Base-by-base conservation (phyloP, 2,113 vertebrate species). In the Danionella cerebrum region DNA sequence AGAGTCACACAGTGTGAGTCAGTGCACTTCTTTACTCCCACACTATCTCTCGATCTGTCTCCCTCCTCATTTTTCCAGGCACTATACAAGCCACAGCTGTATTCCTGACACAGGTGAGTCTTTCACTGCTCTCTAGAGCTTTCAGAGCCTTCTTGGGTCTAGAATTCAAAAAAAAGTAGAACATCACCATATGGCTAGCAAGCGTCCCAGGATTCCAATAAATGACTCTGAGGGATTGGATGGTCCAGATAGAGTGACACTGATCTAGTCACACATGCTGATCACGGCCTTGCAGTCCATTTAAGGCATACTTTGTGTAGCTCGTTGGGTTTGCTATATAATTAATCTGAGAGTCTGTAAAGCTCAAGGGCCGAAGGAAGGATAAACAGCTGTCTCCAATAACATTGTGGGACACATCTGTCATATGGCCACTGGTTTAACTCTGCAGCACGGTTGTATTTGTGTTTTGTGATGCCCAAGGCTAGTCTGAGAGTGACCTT, bases 21-120 rank as follows among this genome's bases (percentile, higher is more conserved):
- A 54, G 70, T 59, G 73, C 74, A 69, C 69, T 55, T 45, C 51
- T 77, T 52, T 27, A 62, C 50, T 6, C 22, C 33, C 59, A 39
- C 57, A 65, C 55, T 47, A 29, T 65, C 38, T 75, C 55, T 68
- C 53, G 70, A 74, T 74, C 48, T 71, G 67, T 77, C 52, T 53
- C 57, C 22, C 47, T 72, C 42, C 48, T 47, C 62, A 41, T 14
- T 21, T 42, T 38, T 45, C 21, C 35, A 41, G 14, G 55, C 45
- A 42, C 48, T 45, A 25, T 44, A 18, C 14, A 44, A 60, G 25
- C 39, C 39, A 63, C 42, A 48, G 59, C 41, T 63, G 42, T 48
- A 14, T 48, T 18, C 42, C n/a, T 63, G 44, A 48, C 42, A 63
- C 42, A 63, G 59, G 59, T 48, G 42, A 63, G 25, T 63, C 12